Base-by-base conservation (phyloP, 2,113 vertebrate species). In the Vulpes vulpes region DNA sequence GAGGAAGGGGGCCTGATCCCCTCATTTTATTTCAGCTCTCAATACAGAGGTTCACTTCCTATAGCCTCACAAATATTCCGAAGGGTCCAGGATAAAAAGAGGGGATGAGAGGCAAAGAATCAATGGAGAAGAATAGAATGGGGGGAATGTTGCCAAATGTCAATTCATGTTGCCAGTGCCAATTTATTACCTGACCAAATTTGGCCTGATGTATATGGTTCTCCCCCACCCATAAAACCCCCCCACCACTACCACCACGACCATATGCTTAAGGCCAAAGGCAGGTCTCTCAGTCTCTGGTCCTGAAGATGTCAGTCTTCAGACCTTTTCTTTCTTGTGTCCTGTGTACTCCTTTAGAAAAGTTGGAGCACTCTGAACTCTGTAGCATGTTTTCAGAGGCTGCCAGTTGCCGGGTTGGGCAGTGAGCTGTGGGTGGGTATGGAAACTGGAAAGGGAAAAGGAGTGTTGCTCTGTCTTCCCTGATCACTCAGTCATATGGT, bases 121-220 rank as follows among this genome's bases (percentile, higher is more conserved):
- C 65, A 17, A 17, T 3, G 12, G 38, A 71, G 69, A 92, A 81
- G 49, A 73, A 20, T 65, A 91, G 85, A 67, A 71, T 51, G 62
- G 11, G 30, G 49, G 38, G 12, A 35, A n/a, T 79, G 59, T 89
- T 73, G 89, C 79, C 90, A 93, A 86, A 93, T 35, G 55, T 32
- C 55, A 69, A n/a, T 43, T 43, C 43, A 43, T 43, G 43, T 43
- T 43, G 43, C 43, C 43, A 43, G 5, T 35, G 55, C 32, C 55
- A 69, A n/a, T 84, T 95, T 82, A 78, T 76, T 59, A 43, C 85
- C 84, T 83, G 73, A 86, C 73, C 82, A 91, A 59, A 87, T 89
- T 60, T 30, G 60, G 60, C 53, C 30, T 92, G 97, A 59, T 97
- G 62, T 53, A 27, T 12, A n/a, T 49, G 49, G 22, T 22, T 89